phyloP scores from a whole-genome alignment of 2,888 invertebrate species.

The Pantelozetes paolii region DNA sequence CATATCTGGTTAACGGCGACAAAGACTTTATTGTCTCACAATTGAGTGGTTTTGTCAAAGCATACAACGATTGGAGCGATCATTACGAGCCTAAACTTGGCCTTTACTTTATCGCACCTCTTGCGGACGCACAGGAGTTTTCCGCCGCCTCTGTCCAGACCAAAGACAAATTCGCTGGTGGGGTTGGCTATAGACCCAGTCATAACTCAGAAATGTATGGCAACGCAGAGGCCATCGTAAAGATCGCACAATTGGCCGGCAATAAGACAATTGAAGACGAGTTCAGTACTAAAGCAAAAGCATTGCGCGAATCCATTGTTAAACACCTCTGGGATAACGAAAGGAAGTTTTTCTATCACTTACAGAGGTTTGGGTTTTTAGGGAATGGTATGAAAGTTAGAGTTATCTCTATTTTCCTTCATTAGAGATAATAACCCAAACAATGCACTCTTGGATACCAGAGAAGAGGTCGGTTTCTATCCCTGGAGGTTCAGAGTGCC shows the following conservation, averaged over 20 bases:
- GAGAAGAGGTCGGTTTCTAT: constrained; percentile 23
- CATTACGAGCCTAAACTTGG: constrained; percentile 16
- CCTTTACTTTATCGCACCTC: neutral
- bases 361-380: neutral
- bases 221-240: neutral
- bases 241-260: neutral
- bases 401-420: neutral
- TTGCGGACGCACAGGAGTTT: constrained; percentile 15
- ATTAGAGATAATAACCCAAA: constrained; percentile 14
- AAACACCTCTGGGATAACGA: constrained; percentile 10
- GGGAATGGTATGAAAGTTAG: neutral
- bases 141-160: constrained; percentile 18
- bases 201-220: constrained; percentile 29
- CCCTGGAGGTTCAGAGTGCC: constrained; percentile 25
- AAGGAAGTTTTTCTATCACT: constrained; percentile 5
- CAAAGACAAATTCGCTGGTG: neutral
- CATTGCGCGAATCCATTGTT: neutral
- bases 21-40: constrained; percentile 13
- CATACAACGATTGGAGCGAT: neutral
- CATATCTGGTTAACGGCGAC: constrained; percentile 12
- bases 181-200: neutral
- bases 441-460: neutral
- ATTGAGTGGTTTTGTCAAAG: neutral
- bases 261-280: neutral
- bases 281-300: neutral